Percentiles rank a stretch among this genome's conserved stretches.
Evolutionary conservation across 2,797 vertebrate species (phyloP).

Genomic region (Myotis pilosus): DNA sequence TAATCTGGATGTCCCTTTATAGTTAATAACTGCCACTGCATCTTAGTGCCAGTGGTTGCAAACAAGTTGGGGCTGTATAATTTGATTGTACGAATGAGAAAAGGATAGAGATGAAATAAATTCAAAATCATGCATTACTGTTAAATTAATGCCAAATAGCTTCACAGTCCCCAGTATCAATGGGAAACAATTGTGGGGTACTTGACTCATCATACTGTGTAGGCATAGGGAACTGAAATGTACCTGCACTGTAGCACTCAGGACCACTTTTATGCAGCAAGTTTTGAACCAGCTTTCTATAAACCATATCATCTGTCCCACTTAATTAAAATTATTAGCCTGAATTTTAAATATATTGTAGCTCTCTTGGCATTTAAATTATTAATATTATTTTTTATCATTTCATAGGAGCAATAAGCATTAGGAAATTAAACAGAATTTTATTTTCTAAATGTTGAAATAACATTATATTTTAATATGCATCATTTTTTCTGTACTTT

Average conservation of each 20-base stretch:
- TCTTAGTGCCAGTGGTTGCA: neutral
- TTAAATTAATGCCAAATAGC: neutral
- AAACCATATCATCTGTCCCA: neutral
- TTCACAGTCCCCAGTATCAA: neutral
- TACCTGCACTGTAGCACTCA: rapidly evolving
- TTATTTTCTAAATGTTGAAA: neutral
- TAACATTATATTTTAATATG: neutral
- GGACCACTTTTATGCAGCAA: rapidly evolving
- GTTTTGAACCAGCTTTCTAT: neutral
- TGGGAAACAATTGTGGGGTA: too few relatives aligned
- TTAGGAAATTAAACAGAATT: neutral
- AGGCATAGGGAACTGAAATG: neutral
- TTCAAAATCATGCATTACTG: neutral
- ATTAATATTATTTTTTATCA: neutral
- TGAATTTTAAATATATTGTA: neutral
- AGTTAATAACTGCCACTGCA: neutral
- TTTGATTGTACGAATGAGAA: neutral
- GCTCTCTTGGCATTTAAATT: neutral
- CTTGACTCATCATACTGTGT: rapidly evolving
- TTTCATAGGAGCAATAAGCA: neutral
- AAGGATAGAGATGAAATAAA: neutral
- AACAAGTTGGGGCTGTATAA: neutral
- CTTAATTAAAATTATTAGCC: neutral
- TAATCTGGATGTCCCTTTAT: neutral
- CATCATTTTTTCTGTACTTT: neutral